Evolutionary conservation across 1,140 invertebrate genomes (phyloP), one percentile per base, ranked within the genome.

Genomic region (Dysdera silvatica): DNA sequence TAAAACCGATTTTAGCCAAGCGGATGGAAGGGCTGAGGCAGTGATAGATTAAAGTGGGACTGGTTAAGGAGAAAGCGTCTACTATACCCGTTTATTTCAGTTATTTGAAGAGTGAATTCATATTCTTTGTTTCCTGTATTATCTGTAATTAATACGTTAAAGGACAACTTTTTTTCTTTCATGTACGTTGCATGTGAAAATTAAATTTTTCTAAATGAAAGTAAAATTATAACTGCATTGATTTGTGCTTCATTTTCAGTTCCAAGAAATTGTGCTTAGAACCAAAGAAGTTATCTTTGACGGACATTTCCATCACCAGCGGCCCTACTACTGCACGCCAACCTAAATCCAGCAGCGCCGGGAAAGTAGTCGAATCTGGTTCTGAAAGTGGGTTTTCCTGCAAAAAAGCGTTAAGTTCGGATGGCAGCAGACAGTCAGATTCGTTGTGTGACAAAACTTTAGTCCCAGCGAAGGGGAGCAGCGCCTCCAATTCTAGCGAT

Each of bases 241-340:
- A n/a, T n/a, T n/a, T n/a, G n/a, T n/a, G n/a, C 31, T 32, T 29
- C 29, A 23, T 26, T 59, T 53, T 53, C 23, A 61, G 47, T 8
- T 51, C 57, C 12, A 53, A 53, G 26, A 61, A 52, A 24, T 2
- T 24, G 2, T 16, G 4, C 5, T 20, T n/a, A 8, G 48, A 61
- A 20, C 52, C n/a, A 14, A 61, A 60, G 18, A 32, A 51, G 5
- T 28, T 43, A 2, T 61, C 59, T 33, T 14, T 61, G 28, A 53
- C 49, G 18, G 51, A 61, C 14, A 32, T 61, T 4, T 45, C 49
- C 26, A 4, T 20, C 2, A 4, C 33, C 4, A 41, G 28, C 33
- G 43, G 33, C 18, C 26, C 20, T 23, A 28, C 31, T 4, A 5
- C 29, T 16, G 31, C 33, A 26, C 23, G 16, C 28, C 43, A 33